A percentile compares a stretch with the other conserved stretches of the same genome.
phyloP scores from a whole-genome alignment of 1,140 invertebrate genomes.

The Proctacanthus coquilletti region DNA sequence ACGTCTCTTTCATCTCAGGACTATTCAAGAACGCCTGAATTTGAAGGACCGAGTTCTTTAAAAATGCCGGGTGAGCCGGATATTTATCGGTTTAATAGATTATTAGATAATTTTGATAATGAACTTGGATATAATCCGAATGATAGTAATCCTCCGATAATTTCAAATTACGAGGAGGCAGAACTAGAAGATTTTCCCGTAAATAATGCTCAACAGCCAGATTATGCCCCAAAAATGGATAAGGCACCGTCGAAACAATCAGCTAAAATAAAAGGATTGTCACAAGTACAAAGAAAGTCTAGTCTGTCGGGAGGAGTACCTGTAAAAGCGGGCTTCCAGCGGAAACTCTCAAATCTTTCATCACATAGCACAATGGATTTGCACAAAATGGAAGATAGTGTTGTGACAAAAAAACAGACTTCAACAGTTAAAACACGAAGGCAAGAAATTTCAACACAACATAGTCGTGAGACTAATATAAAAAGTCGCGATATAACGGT shows the following conservation, averaged over 20 bases:
- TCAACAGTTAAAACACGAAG: too few species aligned
- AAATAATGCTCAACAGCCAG: constrained; percentile 17
- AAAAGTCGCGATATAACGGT: constrained; percentile 24
- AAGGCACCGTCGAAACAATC: too few species aligned
- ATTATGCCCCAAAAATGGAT: constrained; percentile 18
- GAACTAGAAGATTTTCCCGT: constrained; percentile 30
- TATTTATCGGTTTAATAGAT: constrained; percentile 9
- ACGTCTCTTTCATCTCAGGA: constrained; percentile 6
- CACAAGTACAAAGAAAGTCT: too few species aligned
- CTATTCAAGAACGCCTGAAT: neutral
- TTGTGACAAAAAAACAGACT: constrained; percentile 23
- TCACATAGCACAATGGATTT: constrained; percentile 28
- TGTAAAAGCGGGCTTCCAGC: neutral
- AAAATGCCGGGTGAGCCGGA: constrained; percentile 17
- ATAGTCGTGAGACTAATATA: too few species aligned
- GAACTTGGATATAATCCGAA: constrained; percentile 15
- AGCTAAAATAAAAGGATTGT: too few species aligned
- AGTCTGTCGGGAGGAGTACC: neutral
- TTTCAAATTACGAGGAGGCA: constrained; percentile 24
- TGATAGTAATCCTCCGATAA: constrained; percentile 24
- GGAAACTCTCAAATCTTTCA: constrained; percentile 4
- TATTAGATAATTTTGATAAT: constrained; percentile 2
- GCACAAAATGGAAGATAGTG: constrained; percentile 27
- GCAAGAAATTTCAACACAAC: too few species aligned
- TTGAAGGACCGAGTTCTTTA: constrained; percentile 15